Evolutionary conservation across 2,888 invertebrate genomes (phyloP).

Genomic region (Odontothrips loti): DNA sequence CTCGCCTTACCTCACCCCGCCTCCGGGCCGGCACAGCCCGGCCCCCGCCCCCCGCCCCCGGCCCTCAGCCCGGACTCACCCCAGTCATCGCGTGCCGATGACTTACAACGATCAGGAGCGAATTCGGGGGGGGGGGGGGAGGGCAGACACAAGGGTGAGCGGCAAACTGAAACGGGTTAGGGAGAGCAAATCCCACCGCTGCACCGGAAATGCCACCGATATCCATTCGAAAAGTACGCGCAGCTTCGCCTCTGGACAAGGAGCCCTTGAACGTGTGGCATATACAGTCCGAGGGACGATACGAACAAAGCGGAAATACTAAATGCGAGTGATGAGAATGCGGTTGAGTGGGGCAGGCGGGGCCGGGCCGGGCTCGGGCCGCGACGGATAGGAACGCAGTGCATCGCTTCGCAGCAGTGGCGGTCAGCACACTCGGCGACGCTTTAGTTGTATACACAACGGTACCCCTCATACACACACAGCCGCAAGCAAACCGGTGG

Average conservation of each 20-base stretch:
- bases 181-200: too few relatives aligned
- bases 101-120: background rate
- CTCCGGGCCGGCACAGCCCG: background rate
- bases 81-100: background rate
- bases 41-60: background rate
- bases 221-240: too few relatives aligned
- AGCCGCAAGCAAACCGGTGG: too few relatives aligned
- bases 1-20: background rate
- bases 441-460: constrained; percentile 1
- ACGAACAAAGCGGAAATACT: background rate
- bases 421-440: constrained; percentile 1
- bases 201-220: too few relatives aligned
- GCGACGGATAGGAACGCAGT: background rate
- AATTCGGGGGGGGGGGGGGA: background rate
- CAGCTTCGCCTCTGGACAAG: too few relatives aligned
- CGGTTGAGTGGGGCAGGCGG: background rate
- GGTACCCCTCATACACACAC: constrained; percentile 11
- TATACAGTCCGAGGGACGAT: background rate
- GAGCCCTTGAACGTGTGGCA: background rate
- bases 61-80: background rate
- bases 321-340: constrained; percentile 11
- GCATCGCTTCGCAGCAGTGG: background rate
- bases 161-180: too few relatives aligned
- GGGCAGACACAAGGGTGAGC: too few relatives aligned
- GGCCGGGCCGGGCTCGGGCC: background rate